These are phyloP conservation scores for Osmerus mordax DNA, from an alignment of 2,113 vertebrate genomes.

Conservation along the genomic window DNA sequence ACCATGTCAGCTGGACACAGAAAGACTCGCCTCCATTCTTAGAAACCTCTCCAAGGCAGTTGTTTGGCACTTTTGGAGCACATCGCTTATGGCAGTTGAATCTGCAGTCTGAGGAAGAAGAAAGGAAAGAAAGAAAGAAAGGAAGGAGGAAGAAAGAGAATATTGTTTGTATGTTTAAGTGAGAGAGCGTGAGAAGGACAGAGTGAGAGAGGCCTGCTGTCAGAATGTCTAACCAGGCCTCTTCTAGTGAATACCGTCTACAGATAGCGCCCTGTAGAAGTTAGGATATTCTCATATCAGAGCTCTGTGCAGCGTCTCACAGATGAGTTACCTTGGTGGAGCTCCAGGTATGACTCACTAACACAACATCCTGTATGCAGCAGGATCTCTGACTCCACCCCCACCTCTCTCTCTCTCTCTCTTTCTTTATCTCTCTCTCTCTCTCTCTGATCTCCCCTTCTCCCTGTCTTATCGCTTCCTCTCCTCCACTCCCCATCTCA, in stretches of 20 bases:
- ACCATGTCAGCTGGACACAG: not conserved
- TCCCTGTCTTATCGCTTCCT: too few relatives aligned
- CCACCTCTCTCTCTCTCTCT: not conserved
- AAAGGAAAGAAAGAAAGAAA: not conserved
- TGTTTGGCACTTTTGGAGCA: conserved; percentile 92
- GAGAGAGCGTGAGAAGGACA: conserved; percentile 19
- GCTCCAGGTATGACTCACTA: not conserved
- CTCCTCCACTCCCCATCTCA: too few relatives aligned
- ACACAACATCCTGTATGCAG: not conserved
- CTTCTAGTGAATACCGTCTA: not conserved
- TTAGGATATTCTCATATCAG: not conserved
- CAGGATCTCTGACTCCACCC: too few relatives aligned
- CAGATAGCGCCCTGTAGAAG: not conserved
- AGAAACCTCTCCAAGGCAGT: conserved; percentile 93
- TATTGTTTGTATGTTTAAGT: conserved; percentile 1
- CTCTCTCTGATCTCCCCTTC: too few relatives aligned
- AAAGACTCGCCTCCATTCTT: conserved; percentile 85
- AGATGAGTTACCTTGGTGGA: not conserved
- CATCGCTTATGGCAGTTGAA: conserved; percentile 98
- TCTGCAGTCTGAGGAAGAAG: conserved; percentile 80
- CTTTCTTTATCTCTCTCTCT: too few relatives aligned
- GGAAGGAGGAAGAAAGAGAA: not conserved
- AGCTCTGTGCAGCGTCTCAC: not conserved
- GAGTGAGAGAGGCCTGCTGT: conserved; percentile 18
- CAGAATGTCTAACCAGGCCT: too few relatives aligned